Percentiles rank a stretch among this genome's conserved stretches.
phyloP scores from a whole-genome alignment of 2,113 vertebrate species.

The Neolamprologus cancellatus region DNA sequence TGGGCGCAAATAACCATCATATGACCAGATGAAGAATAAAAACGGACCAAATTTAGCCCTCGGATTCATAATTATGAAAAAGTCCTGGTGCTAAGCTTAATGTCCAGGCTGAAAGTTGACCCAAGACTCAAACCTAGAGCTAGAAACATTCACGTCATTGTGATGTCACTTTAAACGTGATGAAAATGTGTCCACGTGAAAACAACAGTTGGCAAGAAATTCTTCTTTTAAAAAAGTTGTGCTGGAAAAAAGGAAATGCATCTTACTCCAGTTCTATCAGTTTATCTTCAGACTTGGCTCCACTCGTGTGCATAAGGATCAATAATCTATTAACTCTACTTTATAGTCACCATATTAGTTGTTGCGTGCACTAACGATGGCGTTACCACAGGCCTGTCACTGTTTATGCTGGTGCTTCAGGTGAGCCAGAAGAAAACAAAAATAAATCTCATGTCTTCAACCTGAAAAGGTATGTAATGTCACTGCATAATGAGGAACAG shows the following conservation, averaged over 20 bases:
- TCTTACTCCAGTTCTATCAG: fast-evolving
- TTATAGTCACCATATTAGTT: not conserved
- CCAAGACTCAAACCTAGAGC: not conserved
- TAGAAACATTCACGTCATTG: not conserved
- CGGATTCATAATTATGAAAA: fast-evolving
- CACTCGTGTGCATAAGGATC: not conserved
- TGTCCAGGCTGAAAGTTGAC: not conserved
- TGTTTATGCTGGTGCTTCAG: not conserved
- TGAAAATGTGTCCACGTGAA: fast-evolving
- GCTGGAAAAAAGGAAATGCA: not conserved
- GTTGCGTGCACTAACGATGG: not conserved
- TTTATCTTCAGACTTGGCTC: not conserved
- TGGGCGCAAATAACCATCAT: fast-evolving
- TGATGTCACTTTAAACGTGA: fast-evolving
- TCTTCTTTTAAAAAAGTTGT: fast-evolving
- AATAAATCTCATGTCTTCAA: not conserved
- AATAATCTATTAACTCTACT: not conserved
- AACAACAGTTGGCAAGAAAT: not conserved
- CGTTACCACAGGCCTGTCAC: not conserved
- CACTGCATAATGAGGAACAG: fast-evolving
- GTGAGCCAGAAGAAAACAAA: not conserved
- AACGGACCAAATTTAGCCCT: not conserved
- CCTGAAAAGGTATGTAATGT: not conserved
- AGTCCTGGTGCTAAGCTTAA: not conserved
- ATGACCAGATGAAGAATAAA: not conserved